Percentiles rank a stretch among this genome's conserved stretches.
Evolutionary conservation across 1,140 invertebrate species (phyloP).

Genomic region (Catajapyx aquilonaris): DNA sequence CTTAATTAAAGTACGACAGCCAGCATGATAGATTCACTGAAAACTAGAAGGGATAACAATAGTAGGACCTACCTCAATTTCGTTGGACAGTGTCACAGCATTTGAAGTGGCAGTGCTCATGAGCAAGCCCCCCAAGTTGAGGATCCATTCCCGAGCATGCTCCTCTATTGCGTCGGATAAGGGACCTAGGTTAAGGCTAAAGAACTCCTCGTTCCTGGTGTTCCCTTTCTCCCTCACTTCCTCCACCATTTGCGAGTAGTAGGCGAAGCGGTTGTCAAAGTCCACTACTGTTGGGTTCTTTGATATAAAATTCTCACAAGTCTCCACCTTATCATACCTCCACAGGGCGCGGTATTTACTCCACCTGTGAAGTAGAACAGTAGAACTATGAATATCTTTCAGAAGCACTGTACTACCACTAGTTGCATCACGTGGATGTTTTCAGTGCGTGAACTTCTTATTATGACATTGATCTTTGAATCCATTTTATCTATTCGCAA

Average conservation of each 20-base stretch:
- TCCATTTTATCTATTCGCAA: too few species aligned
- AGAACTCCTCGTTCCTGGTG: neutral
- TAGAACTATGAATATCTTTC: too few species aligned
- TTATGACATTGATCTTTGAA: too few species aligned
- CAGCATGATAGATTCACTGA: too few species aligned
- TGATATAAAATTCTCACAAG: constrained; percentile 49
- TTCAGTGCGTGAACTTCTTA: too few species aligned
- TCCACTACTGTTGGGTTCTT: constrained; percentile 44
- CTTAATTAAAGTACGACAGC: too few species aligned
- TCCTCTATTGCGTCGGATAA: constrained; percentile 36
- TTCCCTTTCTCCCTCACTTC: constrained; percentile 29
- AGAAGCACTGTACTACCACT: too few species aligned
- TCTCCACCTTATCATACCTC: constrained; percentile 51
- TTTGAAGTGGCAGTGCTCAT: constrained; percentile 30
- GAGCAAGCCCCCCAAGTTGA: constrained; percentile 36
- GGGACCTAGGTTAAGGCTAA: constrained; percentile 37
- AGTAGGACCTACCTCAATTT: constrained; percentile 18
- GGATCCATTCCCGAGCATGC: constrained; percentile 48
- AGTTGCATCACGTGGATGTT: too few species aligned
- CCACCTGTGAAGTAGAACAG: constrained; percentile 33
- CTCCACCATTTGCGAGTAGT: constrained; percentile 52
- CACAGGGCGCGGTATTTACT: constrained; percentile 55
- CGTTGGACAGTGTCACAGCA: constrained; percentile 37
- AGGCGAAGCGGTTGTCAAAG: constrained; percentile 64
- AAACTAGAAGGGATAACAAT: neutral